A percentile compares a stretch with the other conserved stretches of the same genome.
Conservation (phyloP, 2,888 invertebrate species). For the Drosophila quinaria region DNA sequence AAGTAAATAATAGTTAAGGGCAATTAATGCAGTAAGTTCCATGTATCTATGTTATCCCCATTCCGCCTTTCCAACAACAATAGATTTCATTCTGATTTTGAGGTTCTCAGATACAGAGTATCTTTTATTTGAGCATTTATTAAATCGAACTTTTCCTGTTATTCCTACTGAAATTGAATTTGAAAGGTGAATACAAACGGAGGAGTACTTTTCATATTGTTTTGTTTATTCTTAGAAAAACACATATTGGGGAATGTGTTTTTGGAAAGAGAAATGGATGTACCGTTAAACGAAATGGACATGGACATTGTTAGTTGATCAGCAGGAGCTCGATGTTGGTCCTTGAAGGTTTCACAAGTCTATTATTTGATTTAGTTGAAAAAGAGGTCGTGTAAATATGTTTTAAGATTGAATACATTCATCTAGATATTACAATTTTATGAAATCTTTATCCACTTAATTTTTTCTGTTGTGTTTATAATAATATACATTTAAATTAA, state of each 20-base stretch:
- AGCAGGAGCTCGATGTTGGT: no score
- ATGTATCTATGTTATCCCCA: no score
- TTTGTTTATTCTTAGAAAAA: conserved; percentile 13
- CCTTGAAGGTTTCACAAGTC: not conserved
- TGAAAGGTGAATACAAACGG: conserved; percentile 13
- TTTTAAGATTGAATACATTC: not conserved
- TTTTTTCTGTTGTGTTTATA: no score
- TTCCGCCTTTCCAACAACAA: not conserved
- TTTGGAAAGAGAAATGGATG: not conserved
- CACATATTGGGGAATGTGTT: not conserved
- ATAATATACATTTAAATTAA: not conserved
- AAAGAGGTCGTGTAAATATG: not conserved
- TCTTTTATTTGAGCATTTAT: not conserved
- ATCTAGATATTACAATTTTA: not conserved
- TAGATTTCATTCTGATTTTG: not conserved
- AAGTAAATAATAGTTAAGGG: not conserved
- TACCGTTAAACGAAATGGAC: not conserved
- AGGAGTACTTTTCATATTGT: conserved; percentile 12
- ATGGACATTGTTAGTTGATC: not conserved
- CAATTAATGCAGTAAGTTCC: no score
- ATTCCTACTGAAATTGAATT: conserved; percentile 31
- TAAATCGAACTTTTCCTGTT: conserved; percentile 3
- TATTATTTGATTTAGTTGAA: not conserved
- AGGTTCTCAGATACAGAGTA: not conserved
- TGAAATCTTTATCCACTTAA: no score